Conservation (phyloP, 2,888 invertebrate species). For the Panzeria rudis region DNA sequence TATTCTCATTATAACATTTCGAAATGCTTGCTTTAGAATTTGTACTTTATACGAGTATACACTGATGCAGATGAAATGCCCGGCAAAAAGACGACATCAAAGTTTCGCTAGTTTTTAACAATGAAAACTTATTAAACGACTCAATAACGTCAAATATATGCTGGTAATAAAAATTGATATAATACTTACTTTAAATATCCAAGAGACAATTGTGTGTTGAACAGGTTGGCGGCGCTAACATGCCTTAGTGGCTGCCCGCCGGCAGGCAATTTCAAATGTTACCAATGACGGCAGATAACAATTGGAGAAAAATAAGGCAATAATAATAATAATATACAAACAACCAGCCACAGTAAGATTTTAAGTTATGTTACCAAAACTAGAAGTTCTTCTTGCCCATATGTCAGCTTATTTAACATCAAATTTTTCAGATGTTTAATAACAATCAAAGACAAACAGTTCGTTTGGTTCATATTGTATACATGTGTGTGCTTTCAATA, state of each 20-base stretch:
- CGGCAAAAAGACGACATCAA: conserved; percentile 25
- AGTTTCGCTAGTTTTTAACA: conserved; percentile 52
- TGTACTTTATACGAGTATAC: not conserved
- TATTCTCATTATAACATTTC: conserved; percentile 52
- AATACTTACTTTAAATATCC: conserved; percentile 77
- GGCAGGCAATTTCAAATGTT: conserved; percentile 5
- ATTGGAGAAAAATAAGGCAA: conserved; percentile 49
- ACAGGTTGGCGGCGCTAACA: conserved; percentile 69
- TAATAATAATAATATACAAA: conserved; percentile 31
- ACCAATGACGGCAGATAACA: conserved; percentile 71
- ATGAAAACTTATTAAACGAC: conserved; percentile 77
- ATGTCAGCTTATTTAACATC: conserved; percentile 70
- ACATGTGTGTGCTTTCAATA: conserved; percentile 2
- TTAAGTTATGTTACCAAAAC: conserved; percentile 67
- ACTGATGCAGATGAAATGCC: not conserved
- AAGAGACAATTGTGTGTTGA: conserved; percentile 61
- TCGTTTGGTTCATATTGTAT: conserved; percentile 44
- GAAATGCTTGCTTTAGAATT: conserved; percentile 12
- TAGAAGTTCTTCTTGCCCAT: conserved; percentile 68
- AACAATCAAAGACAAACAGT: conserved; percentile 66
- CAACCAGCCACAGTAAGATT: conserved; percentile 24
- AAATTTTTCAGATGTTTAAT: conserved; percentile 69
- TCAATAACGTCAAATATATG: conserved; percentile 83
- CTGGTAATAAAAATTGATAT: conserved; percentile 81
- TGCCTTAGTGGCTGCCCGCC: conserved; percentile 55